These are phyloP conservation scores for Sphaerodactylus townsendi DNA, from an alignment of 2,113 vertebrate genomes.

Conservation along the genomic window DNA sequence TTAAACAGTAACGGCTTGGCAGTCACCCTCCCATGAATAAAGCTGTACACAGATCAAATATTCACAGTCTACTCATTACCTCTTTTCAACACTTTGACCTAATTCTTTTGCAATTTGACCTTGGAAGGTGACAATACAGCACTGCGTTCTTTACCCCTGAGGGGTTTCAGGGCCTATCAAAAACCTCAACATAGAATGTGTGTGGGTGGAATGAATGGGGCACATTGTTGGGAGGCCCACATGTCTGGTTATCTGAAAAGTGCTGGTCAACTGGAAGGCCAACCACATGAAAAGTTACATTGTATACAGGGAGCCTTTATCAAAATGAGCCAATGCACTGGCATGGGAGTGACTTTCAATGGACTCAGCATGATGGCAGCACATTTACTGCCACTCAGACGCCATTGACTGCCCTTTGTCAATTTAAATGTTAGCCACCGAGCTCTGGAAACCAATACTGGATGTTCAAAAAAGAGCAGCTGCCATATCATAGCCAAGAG, in stretches of 20 bases:
- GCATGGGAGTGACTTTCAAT: neutral
- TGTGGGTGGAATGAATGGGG: conserved; percentile 11
- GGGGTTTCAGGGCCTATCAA: neutral
- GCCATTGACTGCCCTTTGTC: neutral
- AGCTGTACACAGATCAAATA: neutral
- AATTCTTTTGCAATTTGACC: neutral
- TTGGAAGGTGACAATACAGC: neutral
- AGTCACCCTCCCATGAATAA: neutral
- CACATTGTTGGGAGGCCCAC: neutral
- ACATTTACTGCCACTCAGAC: neutral
- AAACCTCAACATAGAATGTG: neutral
- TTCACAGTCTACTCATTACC: neutral
- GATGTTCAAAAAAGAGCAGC: neutral
- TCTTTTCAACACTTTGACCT: conserved; percentile 7
- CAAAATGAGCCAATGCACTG: neutral
- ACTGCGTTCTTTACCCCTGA: neutral
- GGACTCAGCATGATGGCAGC: neutral
- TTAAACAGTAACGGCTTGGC: neutral
- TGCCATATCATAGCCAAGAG: neutral
- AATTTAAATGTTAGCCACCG: neutral
- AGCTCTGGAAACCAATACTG: neutral
- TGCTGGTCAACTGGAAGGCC: conserved; percentile 26
- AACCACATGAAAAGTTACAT: neutral
- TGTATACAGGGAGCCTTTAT: neutral
- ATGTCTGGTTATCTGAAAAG: neutral